Base-by-base conservation (phyloP, 1,140 invertebrate species). In the Dreissena polymorpha region DNA sequence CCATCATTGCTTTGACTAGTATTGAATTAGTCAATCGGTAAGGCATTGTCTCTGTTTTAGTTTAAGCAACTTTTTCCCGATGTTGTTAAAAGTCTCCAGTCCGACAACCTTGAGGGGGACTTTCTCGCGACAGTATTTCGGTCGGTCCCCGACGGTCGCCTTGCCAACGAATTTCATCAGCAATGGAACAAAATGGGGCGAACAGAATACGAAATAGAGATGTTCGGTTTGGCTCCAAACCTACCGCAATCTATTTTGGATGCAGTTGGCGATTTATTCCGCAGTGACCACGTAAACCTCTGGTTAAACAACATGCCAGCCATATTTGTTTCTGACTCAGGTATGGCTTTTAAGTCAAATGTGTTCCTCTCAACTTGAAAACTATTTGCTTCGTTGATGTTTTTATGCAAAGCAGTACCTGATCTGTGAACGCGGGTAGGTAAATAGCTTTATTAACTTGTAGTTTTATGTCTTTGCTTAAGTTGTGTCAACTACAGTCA, bases 221-320 rank as follows among this genome's bases (percentile, higher is more conserved):
- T n/a, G 57, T 60, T 60, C 21, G 12, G 57, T n/a, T 60, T 60
- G 16, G 16, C 57, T 23, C 57, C 16, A 23, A 23, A 60, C 21
- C 6, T 60, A 23, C 6, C 16, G 16, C 3, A 60, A 6, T 2
- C 16, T 23, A 60, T 3, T 18, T 12, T 3, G 3, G 2, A 3
- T 23, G 57, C 27, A 13, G 67, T 69, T 69, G 13, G 67, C 14
- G 50, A 78, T 23, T 78, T 78, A 18, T 70, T 78, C 8, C 23
- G 76, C 7, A 78, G 76, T 39, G 76, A 78, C 57, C 76, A 78
- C 53, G 23, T 51, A 13, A 70, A 78, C 49, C 68, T 78, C 64
- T 78, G 75, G 75, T 27, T 10, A 21, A 63, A 65, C 16, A 67
- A 39, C 25, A 68, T 78, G 13, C 75, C 75, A 18, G 75, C 75